Percentiles rank a stretch among this genome's conserved stretches.
Conservation (phyloP, 2,888 invertebrate species). For the Amorpha juglandis region DNA sequence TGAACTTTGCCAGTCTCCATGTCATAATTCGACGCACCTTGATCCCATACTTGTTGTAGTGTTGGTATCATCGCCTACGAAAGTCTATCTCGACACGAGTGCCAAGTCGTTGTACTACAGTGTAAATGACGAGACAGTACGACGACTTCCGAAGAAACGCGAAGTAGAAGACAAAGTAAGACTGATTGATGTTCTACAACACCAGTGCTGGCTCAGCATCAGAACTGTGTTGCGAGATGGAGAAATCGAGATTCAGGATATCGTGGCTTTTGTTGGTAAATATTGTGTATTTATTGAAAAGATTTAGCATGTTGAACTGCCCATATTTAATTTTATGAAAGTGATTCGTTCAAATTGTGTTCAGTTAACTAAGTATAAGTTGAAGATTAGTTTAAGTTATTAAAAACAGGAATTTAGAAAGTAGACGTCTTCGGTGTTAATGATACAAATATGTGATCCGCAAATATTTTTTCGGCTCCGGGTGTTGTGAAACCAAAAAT, state of each 20-base stretch:
- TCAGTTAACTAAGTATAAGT: too few relatives aligned
- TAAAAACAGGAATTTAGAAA: background rate
- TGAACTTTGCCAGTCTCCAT: constrained; percentile 21
- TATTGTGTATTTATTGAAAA: constrained; percentile 28
- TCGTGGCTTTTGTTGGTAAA: constrained; percentile 78
- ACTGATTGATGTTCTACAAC: constrained; percentile 66
- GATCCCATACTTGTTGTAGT: constrained; percentile 67
- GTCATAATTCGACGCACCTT: constrained; percentile 44
- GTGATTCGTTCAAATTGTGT: too few relatives aligned
- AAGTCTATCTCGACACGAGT: constrained; percentile 79
- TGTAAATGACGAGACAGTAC: constrained; percentile 68
- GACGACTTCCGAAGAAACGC: constrained; percentile 36
- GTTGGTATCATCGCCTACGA: constrained; percentile 83
- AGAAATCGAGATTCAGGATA: constrained; percentile 81
- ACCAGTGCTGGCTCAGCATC: constrained; percentile 69
- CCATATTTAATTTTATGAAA: too few relatives aligned
- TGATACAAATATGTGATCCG: too few relatives aligned
- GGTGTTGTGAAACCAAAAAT: too few relatives aligned
- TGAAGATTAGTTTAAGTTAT: background rate
- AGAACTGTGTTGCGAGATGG: constrained; percentile 72
- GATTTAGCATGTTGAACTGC: too few relatives aligned
- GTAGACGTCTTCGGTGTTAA: background rate
- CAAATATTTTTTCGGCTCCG: too few relatives aligned
- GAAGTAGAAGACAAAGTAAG: constrained; percentile 53
- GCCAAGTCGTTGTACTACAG: constrained; percentile 74